These are phyloP conservation scores for Philypnodon macrostomus DNA, from an alignment of 2,797 vertebrate genomes.

Conservation along the genomic window DNA sequence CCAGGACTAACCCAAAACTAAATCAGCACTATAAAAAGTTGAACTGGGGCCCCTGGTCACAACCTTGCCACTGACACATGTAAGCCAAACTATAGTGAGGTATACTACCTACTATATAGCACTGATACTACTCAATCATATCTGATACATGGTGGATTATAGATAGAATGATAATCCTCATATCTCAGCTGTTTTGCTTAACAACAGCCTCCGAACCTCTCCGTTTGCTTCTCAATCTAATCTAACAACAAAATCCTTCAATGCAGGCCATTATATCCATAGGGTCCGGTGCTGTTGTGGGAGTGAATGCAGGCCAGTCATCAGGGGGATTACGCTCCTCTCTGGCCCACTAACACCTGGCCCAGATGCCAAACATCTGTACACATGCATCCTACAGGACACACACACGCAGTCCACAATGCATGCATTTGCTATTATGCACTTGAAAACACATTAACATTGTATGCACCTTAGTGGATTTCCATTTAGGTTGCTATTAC, in stretches of 20 bases:
- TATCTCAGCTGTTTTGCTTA: conserved; percentile 13
- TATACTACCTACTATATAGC: not conserved
- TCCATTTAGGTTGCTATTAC: conserved; percentile 2
- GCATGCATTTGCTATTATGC: conserved; percentile 9
- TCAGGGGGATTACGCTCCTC: conserved; percentile 58
- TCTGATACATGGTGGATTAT: conserved; percentile 23
- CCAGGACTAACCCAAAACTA: too few species aligned
- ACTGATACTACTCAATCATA: conserved; percentile 10
- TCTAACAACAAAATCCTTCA: conserved; percentile 58
- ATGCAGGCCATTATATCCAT: conserved; percentile 46
- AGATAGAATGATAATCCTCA: conserved; percentile 38
- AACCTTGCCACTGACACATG: too few species aligned
- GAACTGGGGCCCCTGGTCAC: too few species aligned
- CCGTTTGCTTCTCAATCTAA: conserved; percentile 37
- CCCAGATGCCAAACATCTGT: conserved; percentile 56
- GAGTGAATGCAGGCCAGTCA: conserved; percentile 58
- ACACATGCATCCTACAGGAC: conserved; percentile 13
- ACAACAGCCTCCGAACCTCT: conserved; percentile 27
- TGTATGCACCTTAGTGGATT: conserved; percentile 7
- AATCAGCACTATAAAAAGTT: too few species aligned
- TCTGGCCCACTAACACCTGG: conserved; percentile 58
- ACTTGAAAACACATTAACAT: not conserved
- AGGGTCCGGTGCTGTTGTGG: conserved; percentile 39
- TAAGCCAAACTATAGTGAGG: not conserved
- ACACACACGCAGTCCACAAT: conserved; percentile 27